Evolutionary conservation across 2,113 vertebrate genomes (phyloP).

Genomic region (Sylvilagus bachmani): DNA sequence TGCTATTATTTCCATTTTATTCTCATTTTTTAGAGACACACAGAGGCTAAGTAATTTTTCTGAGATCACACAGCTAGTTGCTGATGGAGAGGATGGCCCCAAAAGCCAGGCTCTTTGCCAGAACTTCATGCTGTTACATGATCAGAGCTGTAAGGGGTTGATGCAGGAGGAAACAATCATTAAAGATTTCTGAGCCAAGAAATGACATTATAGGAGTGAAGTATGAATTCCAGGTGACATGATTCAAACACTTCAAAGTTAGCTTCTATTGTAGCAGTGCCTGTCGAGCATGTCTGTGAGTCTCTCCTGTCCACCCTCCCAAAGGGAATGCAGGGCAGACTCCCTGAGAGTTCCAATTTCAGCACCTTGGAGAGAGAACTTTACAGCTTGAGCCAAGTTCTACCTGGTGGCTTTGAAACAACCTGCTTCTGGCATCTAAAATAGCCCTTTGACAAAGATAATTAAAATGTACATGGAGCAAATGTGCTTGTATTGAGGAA

Average conservation of each 20-base stretch:
- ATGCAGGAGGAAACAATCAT: not conserved
- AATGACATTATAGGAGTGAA: slow-evolving; percentile 20
- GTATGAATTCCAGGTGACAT: not conserved
- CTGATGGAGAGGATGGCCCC: not conserved
- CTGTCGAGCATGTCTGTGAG: not conserved
- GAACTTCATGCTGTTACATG: not conserved
- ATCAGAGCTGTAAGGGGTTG: not conserved
- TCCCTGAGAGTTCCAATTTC: not conserved
- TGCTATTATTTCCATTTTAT: not conserved
- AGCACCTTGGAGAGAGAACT: slow-evolving; percentile 62
- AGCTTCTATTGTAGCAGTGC: not conserved
- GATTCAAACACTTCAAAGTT: slow-evolving; percentile 28
- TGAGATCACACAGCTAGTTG: not conserved
- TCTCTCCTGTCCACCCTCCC: not conserved
- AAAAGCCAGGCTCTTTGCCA: not conserved
- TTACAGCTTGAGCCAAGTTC: not conserved
- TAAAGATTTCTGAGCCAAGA: slow-evolving; percentile 27
- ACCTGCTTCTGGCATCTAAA: slow-evolving; percentile 24
- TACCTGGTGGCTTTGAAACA: not conserved
- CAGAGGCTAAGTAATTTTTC: not conserved
- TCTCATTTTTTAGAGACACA: not conserved
- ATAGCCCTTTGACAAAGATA: slow-evolving; percentile 56
- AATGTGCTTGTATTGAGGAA: slow-evolving; percentile 15
- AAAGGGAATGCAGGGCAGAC: slow-evolving; percentile 1
- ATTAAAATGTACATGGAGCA: slow-evolving; percentile 68